Evolutionary conservation across 2,888 invertebrate species (phyloP), one percentile per base, ranked within the genome.

Genomic region (Listrodromus nycthemerus): DNA sequence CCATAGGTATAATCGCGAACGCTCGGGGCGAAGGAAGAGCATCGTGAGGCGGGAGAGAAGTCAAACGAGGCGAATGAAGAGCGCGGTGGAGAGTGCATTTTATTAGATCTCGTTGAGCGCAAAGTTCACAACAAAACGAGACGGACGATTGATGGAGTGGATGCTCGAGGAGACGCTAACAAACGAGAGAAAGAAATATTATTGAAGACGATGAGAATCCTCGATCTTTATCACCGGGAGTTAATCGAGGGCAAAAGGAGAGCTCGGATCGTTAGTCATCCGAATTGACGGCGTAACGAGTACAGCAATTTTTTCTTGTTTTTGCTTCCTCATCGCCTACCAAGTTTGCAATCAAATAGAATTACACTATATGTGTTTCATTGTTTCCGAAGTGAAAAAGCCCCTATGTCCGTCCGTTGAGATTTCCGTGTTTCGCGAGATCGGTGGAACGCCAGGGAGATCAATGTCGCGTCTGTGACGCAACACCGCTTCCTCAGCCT

Each of bases 391-490:
- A 45, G 41, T 45, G 16, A 45, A 45, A 41, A 45, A 45, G 13
- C 41, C 41, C 37, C 8, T 10, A 10, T 45, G 41, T 2, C 16
- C 41, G 41, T 45, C 16, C 4, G 41, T 16, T 4, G 41, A 45
- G 41, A 45, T 45, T 45, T 45, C 41, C 41, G 16, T 2, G 41
- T 45, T 45, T 45, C 16, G 41, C 61, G 27, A 61, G 30, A 61
- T 61, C 27, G 24, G 1, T 30, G 7, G 6, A 30, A 30, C 61
- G 27, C 27, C 6, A 21, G 4, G 45, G 58, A 27, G 61, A 73
- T 61, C 73, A 45, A 73, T 73, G 73, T 61, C 61, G 73, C 6
- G 45, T 5, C 73, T n/a, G 19, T 63, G 61, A 63, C 48, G 73
- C 30, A 73, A 73, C 19, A 19, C 45, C 30, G 30, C 30, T 61